phyloP scores from a whole-genome alignment of 2,888 invertebrate genomes.

The Emesis furor region DNA sequence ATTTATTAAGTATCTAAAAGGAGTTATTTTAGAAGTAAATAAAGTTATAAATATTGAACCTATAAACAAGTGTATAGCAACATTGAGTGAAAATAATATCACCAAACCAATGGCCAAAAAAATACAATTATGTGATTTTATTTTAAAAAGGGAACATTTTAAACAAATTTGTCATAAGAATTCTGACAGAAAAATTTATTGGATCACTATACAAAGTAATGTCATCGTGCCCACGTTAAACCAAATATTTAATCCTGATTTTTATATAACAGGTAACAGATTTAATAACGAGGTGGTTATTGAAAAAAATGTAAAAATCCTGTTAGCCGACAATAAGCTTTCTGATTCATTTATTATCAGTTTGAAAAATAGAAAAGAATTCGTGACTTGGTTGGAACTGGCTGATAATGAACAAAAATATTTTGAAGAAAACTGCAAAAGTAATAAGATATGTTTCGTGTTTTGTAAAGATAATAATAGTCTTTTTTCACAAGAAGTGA shows the following conservation, averaged over 20 bases:
- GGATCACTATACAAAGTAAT: neutral
- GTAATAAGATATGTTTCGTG: neutral
- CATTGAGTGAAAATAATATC: neutral
- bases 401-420: neutral
- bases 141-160: neutral
- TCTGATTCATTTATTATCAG: neutral
- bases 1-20: neutral
- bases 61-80: neutral
- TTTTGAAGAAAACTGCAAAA: neutral
- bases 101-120: neutral
- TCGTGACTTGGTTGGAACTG: slow-evolving; percentile 17
- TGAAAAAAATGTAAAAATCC: neutral
- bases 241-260: slow-evolving; percentile 20
- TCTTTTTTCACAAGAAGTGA: neutral
- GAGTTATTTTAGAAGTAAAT: neutral
- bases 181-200: slow-evolving; percentile 19
- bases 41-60: neutral
- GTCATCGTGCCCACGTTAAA: neutral
- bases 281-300: slow-evolving; percentile 20
- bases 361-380: neutral
- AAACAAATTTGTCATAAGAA: neutral
- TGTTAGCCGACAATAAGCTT: neutral
- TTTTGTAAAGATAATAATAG: neutral
- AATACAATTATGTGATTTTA: neutral
- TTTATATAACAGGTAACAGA: slow-evolving; percentile 21